A percentile compares a stretch with the other conserved stretches of the same genome.
Conservation (phyloP, 2,113 vertebrate species). For the Pollimyrus isidori region DNA sequence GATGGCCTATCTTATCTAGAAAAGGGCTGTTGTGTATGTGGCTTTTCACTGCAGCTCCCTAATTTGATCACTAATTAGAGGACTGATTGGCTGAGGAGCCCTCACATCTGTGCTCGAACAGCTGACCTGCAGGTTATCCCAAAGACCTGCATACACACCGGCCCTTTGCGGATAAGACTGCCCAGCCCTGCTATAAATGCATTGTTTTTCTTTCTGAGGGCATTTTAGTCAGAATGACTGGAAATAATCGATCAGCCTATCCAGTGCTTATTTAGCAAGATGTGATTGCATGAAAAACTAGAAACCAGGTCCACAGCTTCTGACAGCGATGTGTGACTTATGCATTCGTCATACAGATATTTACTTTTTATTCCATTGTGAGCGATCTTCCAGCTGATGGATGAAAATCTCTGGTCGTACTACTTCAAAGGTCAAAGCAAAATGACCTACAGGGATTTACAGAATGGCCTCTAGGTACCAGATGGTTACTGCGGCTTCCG, state of each 20-base stretch:
- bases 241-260: not conserved
- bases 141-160: too few species aligned
- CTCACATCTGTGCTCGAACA: too few species aligned
- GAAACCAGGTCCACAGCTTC: not conserved
- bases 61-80: too few species aligned
- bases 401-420: not conserved
- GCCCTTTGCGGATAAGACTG: too few species aligned
- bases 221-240: not conserved
- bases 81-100: too few species aligned
- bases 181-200: not conserved
- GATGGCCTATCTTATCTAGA: too few species aligned
- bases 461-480: not conserved
- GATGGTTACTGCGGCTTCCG: not conserved
- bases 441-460: not conserved
- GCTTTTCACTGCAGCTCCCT: too few species aligned
- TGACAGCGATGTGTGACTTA: not conserved
- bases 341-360: not conserved
- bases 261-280: not conserved
- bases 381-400: not conserved
- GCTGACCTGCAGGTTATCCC: too few species aligned
- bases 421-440: not conserved
- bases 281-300: not conserved
- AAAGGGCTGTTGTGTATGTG: fast-evolving
- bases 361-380: not conserved
- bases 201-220: not conserved